phyloP scores from a whole-genome alignment of 2,888 invertebrate species.

The Thecocarcelia acutangulata region DNA sequence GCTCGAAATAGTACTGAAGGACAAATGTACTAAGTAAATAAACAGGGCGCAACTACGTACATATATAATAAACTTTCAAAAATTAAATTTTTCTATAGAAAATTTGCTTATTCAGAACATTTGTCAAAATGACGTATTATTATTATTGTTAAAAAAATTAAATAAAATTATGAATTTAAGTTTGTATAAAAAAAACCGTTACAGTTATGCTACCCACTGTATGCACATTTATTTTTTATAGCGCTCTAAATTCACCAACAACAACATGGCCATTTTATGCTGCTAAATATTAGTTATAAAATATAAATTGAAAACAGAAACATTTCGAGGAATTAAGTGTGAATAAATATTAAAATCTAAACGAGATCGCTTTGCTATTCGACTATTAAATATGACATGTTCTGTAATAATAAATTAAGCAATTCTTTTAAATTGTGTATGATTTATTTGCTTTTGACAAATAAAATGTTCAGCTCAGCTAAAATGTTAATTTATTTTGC shows the following conservation, averaged over 20 bases:
- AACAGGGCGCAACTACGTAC: too few relatives aligned
- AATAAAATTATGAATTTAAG: too few relatives aligned
- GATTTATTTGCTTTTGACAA: slow-evolving; percentile 44
- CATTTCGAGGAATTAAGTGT: not conserved
- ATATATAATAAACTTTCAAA: too few relatives aligned
- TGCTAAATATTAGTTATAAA: slow-evolving; percentile 10
- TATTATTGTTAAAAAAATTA: too few relatives aligned
- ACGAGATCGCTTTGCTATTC: slow-evolving; percentile 41
- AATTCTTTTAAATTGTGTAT: slow-evolving; percentile 55
- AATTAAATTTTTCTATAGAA: too few relatives aligned
- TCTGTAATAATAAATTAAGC: slow-evolving; percentile 17
- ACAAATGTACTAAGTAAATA: too few relatives aligned
- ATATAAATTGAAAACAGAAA: slow-evolving; percentile 1
- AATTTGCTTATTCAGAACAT: too few relatives aligned
- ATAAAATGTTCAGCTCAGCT: slow-evolving; percentile 52
- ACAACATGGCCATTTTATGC: not conserved
- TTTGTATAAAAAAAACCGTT: too few relatives aligned
- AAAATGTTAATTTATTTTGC: slow-evolving; percentile 61
- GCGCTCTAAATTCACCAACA: not conserved
- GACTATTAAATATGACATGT: slow-evolving; percentile 13
- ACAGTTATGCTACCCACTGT: not conserved
- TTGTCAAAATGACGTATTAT: too few relatives aligned
- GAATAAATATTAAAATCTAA: slow-evolving; percentile 27
- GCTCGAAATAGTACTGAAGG: too few relatives aligned
- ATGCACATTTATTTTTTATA: too few relatives aligned